phyloP scores from a whole-genome alignment of 2,113 vertebrate genomes.

The Rattus rattus region DNA sequence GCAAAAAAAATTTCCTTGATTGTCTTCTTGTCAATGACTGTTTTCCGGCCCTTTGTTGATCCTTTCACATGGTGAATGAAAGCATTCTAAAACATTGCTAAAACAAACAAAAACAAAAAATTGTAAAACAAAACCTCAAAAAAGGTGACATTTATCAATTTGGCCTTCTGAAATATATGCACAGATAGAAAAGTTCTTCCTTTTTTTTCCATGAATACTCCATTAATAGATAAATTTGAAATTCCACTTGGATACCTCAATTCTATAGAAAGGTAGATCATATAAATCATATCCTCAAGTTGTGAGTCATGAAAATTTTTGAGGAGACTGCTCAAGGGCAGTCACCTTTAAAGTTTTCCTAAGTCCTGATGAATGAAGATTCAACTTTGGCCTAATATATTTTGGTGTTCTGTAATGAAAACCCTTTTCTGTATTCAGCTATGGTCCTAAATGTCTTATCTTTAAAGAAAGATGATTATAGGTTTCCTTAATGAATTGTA shows the following conservation, averaged over 20 bases:
- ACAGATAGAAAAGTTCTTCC: background rate
- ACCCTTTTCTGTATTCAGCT: background rate
- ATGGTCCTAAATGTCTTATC: background rate
- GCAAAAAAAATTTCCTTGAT: background rate
- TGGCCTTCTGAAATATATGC: background rate
- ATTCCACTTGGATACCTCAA: background rate
- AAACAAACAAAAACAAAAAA: background rate
- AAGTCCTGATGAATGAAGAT: background rate
- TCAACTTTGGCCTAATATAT: background rate
- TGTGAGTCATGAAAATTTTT: background rate
- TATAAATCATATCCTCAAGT: background rate
- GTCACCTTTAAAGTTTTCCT: background rate
- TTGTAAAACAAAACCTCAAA: background rate
- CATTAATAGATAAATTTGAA: background rate
- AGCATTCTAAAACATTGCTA: background rate
- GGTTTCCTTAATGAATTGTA: background rate
- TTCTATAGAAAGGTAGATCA: background rate
- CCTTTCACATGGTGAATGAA: background rate
- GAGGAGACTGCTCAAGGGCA: background rate
- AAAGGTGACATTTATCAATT: background rate
- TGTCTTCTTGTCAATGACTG: background rate
- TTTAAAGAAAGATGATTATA: background rate
- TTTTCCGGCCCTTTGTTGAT: background rate
- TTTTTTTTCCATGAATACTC: background rate
- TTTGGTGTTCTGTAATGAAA: background rate